phyloP scores from a whole-genome alignment of 2,797 vertebrate species.

The Platalea minor region DNA sequence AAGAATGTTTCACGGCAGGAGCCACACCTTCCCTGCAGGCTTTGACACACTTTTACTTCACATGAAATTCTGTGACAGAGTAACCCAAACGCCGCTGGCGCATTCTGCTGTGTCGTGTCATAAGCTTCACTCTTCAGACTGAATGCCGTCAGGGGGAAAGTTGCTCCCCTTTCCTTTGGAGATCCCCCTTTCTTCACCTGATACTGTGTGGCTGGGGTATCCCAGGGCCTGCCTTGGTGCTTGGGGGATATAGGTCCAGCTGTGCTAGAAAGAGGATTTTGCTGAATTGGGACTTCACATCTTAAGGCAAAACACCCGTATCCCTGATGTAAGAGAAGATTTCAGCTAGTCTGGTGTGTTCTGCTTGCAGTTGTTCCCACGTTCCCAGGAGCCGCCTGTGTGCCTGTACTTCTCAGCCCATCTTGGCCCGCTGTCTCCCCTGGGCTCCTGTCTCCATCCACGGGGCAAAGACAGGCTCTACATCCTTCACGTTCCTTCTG shows the following conservation, averaged over 20 bases:
- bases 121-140: background rate
- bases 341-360: background rate
- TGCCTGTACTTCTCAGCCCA: background rate
- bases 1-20: background rate
- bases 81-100: background rate
- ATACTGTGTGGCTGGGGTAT: rapidly evolving
- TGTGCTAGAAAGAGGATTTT: background rate
- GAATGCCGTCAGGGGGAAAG: background rate
- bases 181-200: background rate
- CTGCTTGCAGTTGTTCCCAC: background rate
- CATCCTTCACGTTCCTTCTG: background rate
- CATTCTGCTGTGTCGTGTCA: no score
- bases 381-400: rapidly evolving
- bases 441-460: background rate
- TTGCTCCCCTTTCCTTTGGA: background rate
- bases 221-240: background rate
- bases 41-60: background rate
- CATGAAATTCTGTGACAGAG: background rate
- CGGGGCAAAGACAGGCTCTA: background rate
- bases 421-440: background rate
- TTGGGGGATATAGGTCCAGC: background rate
- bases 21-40: background rate
- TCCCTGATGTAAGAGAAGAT: background rate
- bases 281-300: background rate
- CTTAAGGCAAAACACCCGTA: background rate